These are phyloP conservation scores for Callorhinus ursinus DNA, from an alignment of 2,113 vertebrate species.

Conservation along the genomic window DNA sequence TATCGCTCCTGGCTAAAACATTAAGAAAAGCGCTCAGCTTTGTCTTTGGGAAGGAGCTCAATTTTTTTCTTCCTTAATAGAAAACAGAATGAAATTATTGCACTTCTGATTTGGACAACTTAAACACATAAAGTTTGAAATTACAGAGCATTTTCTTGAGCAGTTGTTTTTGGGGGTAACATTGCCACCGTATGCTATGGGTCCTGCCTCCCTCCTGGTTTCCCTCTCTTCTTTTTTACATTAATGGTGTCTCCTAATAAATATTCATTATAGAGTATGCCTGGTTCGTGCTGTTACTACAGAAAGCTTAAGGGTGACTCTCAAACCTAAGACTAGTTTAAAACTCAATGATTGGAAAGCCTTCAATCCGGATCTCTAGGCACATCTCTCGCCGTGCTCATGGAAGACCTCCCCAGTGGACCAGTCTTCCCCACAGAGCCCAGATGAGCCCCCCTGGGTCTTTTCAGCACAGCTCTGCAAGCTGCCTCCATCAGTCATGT, in stretches of 20 bases:
- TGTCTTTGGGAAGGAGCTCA: not conserved
- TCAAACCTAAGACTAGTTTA: not conserved
- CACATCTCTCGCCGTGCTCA: not conserved
- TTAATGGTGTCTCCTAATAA: not conserved
- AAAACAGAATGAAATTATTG: not conserved
- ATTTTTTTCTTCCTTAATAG: not conserved
- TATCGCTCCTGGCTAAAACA: not conserved
- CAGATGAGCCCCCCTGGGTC: not conserved
- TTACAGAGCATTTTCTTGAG: not conserved
- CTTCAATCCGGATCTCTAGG: not conserved
- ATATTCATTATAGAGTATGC: not conserved
- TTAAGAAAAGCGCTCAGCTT: not conserved
- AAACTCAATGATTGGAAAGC: not conserved
- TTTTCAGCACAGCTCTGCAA: not conserved
- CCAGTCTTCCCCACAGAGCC: not conserved
- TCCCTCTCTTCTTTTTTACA: not conserved
- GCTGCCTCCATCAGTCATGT: not conserved
- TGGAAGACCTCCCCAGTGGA: not conserved
- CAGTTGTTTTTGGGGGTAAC: not conserved
- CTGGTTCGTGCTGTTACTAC: not conserved
- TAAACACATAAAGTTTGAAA: not conserved
- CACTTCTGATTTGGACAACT: not conserved
- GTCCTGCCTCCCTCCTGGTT: too few relatives aligned
- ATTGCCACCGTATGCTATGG: accelerated
- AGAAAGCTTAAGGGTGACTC: not conserved